Evolutionary conservation across 2,113 vertebrate genomes (phyloP).

Genomic region (Elephantulus edwardii): DNA sequence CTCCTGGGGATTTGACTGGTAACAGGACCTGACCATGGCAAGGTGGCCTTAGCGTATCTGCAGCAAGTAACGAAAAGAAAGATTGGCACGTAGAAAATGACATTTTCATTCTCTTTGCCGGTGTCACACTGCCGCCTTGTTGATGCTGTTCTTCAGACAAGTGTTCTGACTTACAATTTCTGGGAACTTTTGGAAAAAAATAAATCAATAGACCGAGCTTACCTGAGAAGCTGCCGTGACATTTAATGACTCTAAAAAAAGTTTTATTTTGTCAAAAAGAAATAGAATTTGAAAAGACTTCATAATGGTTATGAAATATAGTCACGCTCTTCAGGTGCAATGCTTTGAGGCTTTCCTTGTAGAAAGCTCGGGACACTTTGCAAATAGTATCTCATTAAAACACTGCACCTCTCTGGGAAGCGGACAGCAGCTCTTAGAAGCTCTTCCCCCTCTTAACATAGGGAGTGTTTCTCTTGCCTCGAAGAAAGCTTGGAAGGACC

Average conservation of each 20-base stretch:
- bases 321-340: neutral
- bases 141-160: neutral
- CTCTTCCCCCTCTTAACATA: neutral
- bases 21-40: neutral
- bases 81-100: neutral
- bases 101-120: neutral
- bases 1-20: accelerated
- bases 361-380: neutral
- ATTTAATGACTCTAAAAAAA: neutral
- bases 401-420: neutral
- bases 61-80: neutral
- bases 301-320: neutral
- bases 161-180: slow-evolving; percentile 40
- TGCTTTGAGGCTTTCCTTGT: neutral
- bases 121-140: neutral
- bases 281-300: slow-evolving; percentile 56
- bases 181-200: slow-evolving; percentile 44
- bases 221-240: slow-evolving; percentile 26
- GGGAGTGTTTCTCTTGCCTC: neutral
- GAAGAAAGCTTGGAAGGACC: neutral
- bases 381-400: slow-evolving; percentile 50
- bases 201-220: slow-evolving; percentile 17
- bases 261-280: slow-evolving; percentile 65
- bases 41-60: neutral
- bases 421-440: neutral